Percentiles rank a stretch among this genome's conserved stretches.
Evolutionary conservation across 2,888 invertebrate genomes (phyloP).

Genomic region (Mantis religiosa): DNA sequence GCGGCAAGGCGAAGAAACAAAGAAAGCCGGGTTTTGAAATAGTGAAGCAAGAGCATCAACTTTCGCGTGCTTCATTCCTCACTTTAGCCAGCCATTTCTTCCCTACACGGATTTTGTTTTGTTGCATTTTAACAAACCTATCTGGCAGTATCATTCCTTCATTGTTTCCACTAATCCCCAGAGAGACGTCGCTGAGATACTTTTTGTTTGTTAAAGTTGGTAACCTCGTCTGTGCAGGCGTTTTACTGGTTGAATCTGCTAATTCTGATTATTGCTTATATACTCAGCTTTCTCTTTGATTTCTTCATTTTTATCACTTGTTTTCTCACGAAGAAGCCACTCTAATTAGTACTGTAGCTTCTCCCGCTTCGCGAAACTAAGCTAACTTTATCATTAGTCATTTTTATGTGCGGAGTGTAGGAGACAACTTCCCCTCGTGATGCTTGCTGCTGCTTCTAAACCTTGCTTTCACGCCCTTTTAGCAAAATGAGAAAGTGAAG

Average conservation of each 20-base stretch:
- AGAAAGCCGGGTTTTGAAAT: not conserved
- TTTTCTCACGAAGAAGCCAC: conserved; percentile 11
- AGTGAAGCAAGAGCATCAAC: not conserved
- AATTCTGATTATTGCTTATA: too few species aligned
- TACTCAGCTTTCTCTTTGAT: not conserved
- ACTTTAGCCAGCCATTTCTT: not conserved
- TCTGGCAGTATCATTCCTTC: not conserved
- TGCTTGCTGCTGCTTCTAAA: not conserved
- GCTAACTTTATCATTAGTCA: conserved; percentile 28
- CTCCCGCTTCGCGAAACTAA: conserved; percentile 14
- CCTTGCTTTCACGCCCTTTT: conserved; percentile 8
- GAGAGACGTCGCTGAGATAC: not conserved
- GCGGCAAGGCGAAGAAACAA: not conserved
- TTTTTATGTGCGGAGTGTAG: conserved; percentile 26
- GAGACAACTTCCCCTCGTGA: conserved; percentile 19
- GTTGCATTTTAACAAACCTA: not conserved
- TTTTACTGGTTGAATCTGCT: too few species aligned
- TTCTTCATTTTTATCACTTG: not conserved
- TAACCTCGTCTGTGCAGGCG: not conserved
- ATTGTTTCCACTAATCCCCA: not conserved
- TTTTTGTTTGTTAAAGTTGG: too few species aligned
- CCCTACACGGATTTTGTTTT: not conserved
- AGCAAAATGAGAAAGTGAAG: conserved; percentile 9
- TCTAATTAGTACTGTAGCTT: conserved; percentile 22
- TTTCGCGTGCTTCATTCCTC: not conserved